Conservation (phyloP, 53 echinoderm and acorn worm species). For the Crossaster papposus region DNA sequence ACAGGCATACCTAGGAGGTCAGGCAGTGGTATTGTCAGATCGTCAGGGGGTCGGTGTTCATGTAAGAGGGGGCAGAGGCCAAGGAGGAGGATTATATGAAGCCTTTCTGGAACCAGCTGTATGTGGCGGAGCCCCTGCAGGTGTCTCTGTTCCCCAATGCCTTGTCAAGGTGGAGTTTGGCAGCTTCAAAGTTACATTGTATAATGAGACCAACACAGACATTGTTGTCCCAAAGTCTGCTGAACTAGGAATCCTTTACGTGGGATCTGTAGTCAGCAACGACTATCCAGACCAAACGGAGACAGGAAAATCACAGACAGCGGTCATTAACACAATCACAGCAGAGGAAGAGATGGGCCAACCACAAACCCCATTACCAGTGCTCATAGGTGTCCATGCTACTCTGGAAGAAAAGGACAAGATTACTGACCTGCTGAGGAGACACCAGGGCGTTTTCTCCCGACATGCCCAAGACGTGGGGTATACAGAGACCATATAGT, state of each 20-base stretch:
- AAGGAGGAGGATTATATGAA: too few species aligned
- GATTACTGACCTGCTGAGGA: not conserved
- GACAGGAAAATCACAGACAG: too few species aligned
- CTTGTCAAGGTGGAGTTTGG: not conserved
- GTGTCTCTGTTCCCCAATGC: too few species aligned
- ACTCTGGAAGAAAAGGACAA: too few species aligned
- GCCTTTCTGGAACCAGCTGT: too few species aligned
- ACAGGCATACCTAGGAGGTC: not conserved
- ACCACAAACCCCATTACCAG: not conserved
- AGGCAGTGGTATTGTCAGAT: not conserved
- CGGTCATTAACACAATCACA: not conserved
- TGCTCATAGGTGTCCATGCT: not conserved
- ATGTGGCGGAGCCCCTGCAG: too few species aligned
- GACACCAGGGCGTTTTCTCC: constrained; percentile 57
- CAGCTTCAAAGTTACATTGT: not conserved
- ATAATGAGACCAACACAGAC: constrained; percentile 13
- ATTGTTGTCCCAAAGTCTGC: constrained; percentile 1
- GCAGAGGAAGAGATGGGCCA: not conserved
- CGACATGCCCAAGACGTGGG: constrained; percentile 50
- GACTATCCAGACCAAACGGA: not conserved
- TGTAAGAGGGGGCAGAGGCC: too few species aligned
- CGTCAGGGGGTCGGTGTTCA: not conserved
- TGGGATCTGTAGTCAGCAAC: too few species aligned
- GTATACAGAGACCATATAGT: constrained; percentile 33
- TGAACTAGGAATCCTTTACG: not conserved